Evolutionary conservation across 2,797 vertebrate genomes (phyloP), one percentile per base, ranked within the genome.

Genomic region (Adelosebastes latens): DNA sequence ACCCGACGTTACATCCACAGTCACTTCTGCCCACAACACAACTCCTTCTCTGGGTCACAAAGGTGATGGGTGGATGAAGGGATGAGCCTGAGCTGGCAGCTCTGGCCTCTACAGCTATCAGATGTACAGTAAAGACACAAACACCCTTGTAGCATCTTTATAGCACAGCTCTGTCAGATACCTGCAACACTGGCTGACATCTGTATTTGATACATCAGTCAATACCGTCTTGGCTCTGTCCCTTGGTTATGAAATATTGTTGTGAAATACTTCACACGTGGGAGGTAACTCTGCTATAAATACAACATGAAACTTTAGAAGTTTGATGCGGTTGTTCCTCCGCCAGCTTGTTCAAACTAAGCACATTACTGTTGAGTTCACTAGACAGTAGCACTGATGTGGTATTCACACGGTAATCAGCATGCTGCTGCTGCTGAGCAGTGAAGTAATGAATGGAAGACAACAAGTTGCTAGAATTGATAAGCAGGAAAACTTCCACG

Each of bases 281-380:
- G 74, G 81, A 52, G 79, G 79, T 49, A 42, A 82, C 76, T 60
- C 42, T 13, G 27, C 67, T 75, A 69, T 60, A 65, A 82, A 84
- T 46, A 85, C 4, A 4, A n/a, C 49, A 56, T 7, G 9, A 70
- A 69, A 56, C 8, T 10, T 27, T 18, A 24, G 42, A 80, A 6
- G 61, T 71, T 82, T 49, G 27, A 34, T 14, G 24, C 7, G 5
- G 56, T 14, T 25, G 60, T 75, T 61, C 31, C 27, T 3, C 42
- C 29, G 16, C 13, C 13, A 52, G 22, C 61, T n/a, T 65, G n/a
- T 58, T 25, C 2, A 64, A 49, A 36, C 58, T 5, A 22, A 55
- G 36, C n/a, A 3, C 6, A 25, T 2, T 20, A n/a, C 11, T 46
- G 4, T 58, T n/a, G 42, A 27, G 27, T 67, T 46, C 18, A 49